Evolutionary conservation across 2,797 vertebrate species (phyloP), one percentile per base, ranked within the genome.

Genomic region (Picus viridis): DNA sequence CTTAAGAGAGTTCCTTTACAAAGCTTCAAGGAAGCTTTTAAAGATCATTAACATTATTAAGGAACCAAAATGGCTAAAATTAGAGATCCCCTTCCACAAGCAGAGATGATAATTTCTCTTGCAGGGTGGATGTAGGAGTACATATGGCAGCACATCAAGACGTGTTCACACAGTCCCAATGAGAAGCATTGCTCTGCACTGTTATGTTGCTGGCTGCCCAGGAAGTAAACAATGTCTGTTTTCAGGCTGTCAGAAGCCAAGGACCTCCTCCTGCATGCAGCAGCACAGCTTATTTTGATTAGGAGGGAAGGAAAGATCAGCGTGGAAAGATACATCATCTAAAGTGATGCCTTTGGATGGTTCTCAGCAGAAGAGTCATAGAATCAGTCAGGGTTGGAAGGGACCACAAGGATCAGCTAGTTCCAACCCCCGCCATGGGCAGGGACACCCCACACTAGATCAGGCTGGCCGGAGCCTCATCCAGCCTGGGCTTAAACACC

Each of bases 201-300:
- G 20, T 17, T 3, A 4, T 1, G 32, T 23, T 45, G 3, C 49
- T 34, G 51, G 59, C 86, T 61, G 75, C 81, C 69, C 86, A 73
- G 79, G 49, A 41, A 83, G 9, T 26, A 83, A 95, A 88, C 64
- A 63, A 6, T 9, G 29, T 29, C 81, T 74, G 69, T 18, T 80
- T 74, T 23, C 58, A 70, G 79, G 13, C 82, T 54, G 8, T 5
- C 34, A 8, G 12, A 18, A 87, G 67, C 79, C 84, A 67, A 81
- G 84, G 65, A 6, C 63, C 76, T 53, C 13, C 70, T 86, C 39
- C 16, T 17, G 43, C 70, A 64, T 12, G 43, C 27, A 81, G 82
- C 85, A 76, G 72, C 43, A 6, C 2, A 11, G 83, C 62, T 95
- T 69, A 39, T 92, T 90, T 89, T 45, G 86, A 83, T 87, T 65